Conservation (phyloP, 2,888 invertebrate species). For the Achlya flavicornis region DNA sequence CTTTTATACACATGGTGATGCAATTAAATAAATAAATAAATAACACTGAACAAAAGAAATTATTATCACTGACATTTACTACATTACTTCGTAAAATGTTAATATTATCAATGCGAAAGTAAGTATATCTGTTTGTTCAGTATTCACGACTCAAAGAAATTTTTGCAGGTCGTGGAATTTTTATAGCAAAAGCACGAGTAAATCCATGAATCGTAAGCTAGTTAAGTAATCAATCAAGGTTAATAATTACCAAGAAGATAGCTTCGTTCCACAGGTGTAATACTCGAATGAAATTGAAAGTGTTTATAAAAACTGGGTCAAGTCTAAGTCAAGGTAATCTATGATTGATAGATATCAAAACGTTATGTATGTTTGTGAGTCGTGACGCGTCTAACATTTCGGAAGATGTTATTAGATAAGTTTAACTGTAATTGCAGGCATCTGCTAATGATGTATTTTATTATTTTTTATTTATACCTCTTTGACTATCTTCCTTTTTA, state of each 20-base stretch:
- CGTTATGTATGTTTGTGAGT: slow-evolving; percentile 26
- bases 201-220: neutral
- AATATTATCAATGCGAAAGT: too few relatives aligned
- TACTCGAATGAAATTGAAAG: neutral
- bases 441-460: neutral
- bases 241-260: neutral
- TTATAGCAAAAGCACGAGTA: neutral
- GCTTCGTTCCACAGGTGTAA: neutral
- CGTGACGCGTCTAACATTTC: slow-evolving; percentile 34
- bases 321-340: slow-evolving; percentile 56
- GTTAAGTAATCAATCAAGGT: neutral
- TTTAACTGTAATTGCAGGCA: neutral
- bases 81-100: too few relatives aligned
- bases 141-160: too few relatives aligned
- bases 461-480: neutral
- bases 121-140: too few relatives aligned
- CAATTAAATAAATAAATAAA: too few relatives aligned
- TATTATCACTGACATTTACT: too few relatives aligned
- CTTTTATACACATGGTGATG: too few relatives aligned
- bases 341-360: slow-evolving; percentile 28
- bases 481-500: too few relatives aligned
- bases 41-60: too few relatives aligned
- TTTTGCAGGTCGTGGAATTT: too few relatives aligned
- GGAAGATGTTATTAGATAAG: slow-evolving; percentile 22
- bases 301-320: neutral